Conservation (phyloP, 1,140 invertebrate species). For the Halyomorpha halys region DNA sequence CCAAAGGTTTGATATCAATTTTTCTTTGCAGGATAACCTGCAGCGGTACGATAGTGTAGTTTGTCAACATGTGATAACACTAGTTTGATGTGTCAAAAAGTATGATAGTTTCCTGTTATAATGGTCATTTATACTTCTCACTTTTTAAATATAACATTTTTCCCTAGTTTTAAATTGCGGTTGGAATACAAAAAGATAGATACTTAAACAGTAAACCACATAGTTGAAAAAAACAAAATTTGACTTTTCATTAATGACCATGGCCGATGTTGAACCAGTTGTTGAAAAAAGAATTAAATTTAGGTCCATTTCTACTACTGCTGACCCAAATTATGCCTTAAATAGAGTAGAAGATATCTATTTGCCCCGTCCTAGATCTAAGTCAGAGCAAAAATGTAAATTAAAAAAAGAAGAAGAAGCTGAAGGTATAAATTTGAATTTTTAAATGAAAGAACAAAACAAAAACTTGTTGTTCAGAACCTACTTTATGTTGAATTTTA, state of each 20-base stretch:
- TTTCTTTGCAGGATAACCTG: no score
- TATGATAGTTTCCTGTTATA: no score
- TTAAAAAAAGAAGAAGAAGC: slow-evolving; percentile 20
- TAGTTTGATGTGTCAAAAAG: not conserved
- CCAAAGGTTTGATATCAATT: no score
- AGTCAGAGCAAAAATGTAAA: slow-evolving; percentile 29
- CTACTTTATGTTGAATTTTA: not conserved
- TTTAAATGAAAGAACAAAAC: no score
- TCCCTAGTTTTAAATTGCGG: no score
- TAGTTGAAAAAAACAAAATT: no score
- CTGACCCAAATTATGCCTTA: slow-evolving; percentile 26
- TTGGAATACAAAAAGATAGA: no score
- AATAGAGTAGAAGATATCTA: slow-evolving; percentile 28
- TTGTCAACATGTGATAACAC: no score
- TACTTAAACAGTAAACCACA: no score
- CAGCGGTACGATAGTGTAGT: no score
- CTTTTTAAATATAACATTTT: no score
- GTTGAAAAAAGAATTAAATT: slow-evolving; percentile 30
- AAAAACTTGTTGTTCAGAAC: not conserved
- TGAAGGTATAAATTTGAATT: slow-evolving; percentile 5
- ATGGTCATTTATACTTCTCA: no score
- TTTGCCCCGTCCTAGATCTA: slow-evolving; percentile 28
- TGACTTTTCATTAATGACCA: not conserved
- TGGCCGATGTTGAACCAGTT: not conserved
- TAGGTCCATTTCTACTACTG: slow-evolving; percentile 29